Base-by-base conservation (phyloP, 1,140 invertebrate genomes). In the Drosophila ficusphila region DNA sequence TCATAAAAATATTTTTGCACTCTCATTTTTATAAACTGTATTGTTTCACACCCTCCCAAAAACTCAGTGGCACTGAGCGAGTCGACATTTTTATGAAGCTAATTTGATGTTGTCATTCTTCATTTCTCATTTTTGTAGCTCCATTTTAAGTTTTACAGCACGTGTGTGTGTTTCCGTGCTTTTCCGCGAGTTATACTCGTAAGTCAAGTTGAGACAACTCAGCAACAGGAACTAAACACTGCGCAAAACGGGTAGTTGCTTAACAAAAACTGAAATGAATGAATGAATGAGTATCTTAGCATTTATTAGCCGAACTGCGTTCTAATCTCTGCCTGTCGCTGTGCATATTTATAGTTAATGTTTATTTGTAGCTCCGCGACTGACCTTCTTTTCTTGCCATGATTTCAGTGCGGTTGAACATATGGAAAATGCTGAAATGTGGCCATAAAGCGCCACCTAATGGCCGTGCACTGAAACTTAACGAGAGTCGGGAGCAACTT, bases 91-190 rank as follows among this genome's bases (percentile, higher is more conserved):
- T 85, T 85, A 85, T 85, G 81, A 86, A 85, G 81, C 81, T 85
- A 85, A 85, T 85, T 85, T 85, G 82, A 85, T 85, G 82, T 86
- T 86, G 81, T 85, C 81, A 86, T 86, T 86, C 81, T 85, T 85
- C 81, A 85, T 85, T 85, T 81, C 76, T 81, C 81, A 76, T 86
- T 86, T 86, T 81, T 81, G 81, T 88, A 74, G 64, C 61, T 67
- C 81, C 79, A 79, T 85, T 85, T 76, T 73, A 81, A 54, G 76
- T 86, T 85, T 85, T 79, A 85, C 81, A 76, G 67, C 72, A 29
- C 52, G 49, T 57, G 60, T 67, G 62, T 58, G 46, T 51, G 60
- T 16, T 25, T 21, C 53, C n/a, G n/a, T n/a, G n/a, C 48, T 36
- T 34, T 14, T 23, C 44, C 36, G 39, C 27, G 29, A 5, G 67